These are phyloP conservation scores for Cephus nigrinus DNA, from an alignment of 2,888 invertebrate genomes.

Conservation along the genomic window DNA sequence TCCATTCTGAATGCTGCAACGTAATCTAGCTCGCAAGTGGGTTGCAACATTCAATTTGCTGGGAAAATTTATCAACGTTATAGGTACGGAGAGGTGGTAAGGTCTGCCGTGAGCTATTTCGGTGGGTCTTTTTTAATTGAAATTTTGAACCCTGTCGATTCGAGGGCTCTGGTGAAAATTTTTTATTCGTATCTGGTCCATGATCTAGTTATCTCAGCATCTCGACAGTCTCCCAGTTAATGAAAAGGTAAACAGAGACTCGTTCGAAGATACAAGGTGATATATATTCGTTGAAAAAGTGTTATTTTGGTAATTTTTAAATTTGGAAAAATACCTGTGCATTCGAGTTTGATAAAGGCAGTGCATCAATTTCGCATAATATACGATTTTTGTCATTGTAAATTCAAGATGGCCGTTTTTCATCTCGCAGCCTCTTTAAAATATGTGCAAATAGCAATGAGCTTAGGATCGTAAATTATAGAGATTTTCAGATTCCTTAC, in stretches of 20 bases:
- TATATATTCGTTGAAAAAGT: not conserved
- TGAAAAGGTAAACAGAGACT: not conserved
- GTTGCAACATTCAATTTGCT: conserved; percentile 38
- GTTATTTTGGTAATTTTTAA: too few relatives aligned
- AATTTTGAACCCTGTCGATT: not conserved
- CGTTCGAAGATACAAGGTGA: not conserved
- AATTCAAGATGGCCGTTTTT: too few relatives aligned
- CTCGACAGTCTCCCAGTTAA: not conserved
- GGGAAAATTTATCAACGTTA: conserved; percentile 31
- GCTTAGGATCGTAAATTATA: not conserved
- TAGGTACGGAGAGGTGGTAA: not conserved
- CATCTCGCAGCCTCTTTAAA: too few relatives aligned
- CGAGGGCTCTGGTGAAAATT: not conserved
- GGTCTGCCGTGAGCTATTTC: not conserved
- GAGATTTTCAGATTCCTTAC: not conserved
- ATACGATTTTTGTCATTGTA: too few relatives aligned
- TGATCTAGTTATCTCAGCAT: not conserved
- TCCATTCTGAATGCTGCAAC: conserved; percentile 49
- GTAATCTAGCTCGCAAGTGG: conserved; percentile 51
- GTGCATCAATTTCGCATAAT: too few relatives aligned
- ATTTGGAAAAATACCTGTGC: too few relatives aligned
- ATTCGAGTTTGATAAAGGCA: too few relatives aligned
- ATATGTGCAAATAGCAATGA: not conserved
- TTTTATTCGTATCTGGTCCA: not conserved
- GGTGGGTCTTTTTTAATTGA: not conserved